phyloP scores from a whole-genome alignment of 2,888 invertebrate genomes.

The Seladonia tumulorum region DNA sequence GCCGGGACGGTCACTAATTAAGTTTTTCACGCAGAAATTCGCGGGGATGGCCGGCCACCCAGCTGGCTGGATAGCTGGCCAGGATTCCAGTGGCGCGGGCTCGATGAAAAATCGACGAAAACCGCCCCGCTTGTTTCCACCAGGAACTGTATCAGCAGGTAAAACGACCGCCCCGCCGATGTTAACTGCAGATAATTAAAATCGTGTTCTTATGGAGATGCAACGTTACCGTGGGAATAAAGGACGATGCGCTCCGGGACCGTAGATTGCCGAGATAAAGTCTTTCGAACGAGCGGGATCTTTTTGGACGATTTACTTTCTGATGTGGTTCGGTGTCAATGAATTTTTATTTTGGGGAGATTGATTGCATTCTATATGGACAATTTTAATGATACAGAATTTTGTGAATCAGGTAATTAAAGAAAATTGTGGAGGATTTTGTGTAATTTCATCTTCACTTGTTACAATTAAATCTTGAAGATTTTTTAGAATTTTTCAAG shows the following conservation, averaged over 20 bases:
- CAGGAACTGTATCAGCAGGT: constrained; percentile 21
- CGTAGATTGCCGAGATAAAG: neutral
- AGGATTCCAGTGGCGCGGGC: constrained; percentile 18
- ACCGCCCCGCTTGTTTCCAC: constrained; percentile 22
- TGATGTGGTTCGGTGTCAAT: neutral
- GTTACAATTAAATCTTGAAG: neutral
- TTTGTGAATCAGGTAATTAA: too few relatives aligned
- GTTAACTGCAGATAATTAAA: constrained; percentile 23
- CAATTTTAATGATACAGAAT: neutral
- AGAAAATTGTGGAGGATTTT: neutral
- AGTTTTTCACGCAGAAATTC: constrained; percentile 64
- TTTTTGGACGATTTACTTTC: neutral
- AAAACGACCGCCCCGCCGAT: constrained; percentile 19
- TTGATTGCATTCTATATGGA: neutral
- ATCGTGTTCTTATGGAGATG: constrained; percentile 32
- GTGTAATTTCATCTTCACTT: neutral
- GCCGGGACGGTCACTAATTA: constrained; percentile 60
- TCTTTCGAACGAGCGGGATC: neutral
- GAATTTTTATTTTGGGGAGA: neutral
- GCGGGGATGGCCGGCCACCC: constrained; percentile 2
- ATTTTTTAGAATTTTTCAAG: neutral
- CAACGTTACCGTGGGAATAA: constrained; percentile 27
- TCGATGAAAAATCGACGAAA: constrained; percentile 52
- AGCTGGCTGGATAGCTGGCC: neutral
- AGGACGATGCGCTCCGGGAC: neutral